Evolutionary conservation across 2,797 vertebrate genomes (phyloP).

Genomic region (Spheniscus humboldti): DNA sequence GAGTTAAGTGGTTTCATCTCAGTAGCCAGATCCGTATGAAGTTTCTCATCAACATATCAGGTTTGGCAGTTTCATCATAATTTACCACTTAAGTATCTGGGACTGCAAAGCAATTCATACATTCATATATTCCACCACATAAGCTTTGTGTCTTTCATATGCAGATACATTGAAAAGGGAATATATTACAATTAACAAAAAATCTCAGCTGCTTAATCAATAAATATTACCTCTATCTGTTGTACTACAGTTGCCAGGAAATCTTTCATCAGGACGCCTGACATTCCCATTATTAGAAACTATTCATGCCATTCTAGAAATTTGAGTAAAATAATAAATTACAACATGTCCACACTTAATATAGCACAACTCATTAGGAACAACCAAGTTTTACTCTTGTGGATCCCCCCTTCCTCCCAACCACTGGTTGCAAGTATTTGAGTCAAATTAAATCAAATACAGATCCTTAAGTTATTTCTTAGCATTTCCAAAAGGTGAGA

Average conservation of each 20-base stretch:
- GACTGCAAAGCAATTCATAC: neutral
- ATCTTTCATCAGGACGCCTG: neutral
- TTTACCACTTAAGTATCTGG: neutral
- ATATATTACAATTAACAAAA: neutral
- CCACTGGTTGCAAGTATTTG: neutral
- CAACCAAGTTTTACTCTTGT: neutral
- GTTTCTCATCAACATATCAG: slow-evolving; percentile 49
- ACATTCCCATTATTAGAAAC: neutral
- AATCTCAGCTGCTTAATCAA: neutral
- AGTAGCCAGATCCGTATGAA: slow-evolving; percentile 53
- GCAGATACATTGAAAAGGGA: neutral
- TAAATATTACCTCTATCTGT: neutral
- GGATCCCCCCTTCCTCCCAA: neutral
- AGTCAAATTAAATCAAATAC: neutral
- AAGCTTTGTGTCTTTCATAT: neutral
- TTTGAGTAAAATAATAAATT: neutral
- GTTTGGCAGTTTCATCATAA: slow-evolving; percentile 23
- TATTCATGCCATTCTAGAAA: neutral
- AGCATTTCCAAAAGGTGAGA: neutral
- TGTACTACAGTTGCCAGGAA: neutral
- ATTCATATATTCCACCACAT: neutral
- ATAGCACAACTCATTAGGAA: neutral
- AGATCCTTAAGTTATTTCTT: neutral
- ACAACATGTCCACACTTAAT: neutral
- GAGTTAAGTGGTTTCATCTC: slow-evolving; percentile 9